Percentiles rank a stretch among this genome's conserved stretches.
These are phyloP conservation scores for Salpingus planirostris DNA, from an alignment of 2,888 invertebrate species.

Conservation along the genomic window DNA sequence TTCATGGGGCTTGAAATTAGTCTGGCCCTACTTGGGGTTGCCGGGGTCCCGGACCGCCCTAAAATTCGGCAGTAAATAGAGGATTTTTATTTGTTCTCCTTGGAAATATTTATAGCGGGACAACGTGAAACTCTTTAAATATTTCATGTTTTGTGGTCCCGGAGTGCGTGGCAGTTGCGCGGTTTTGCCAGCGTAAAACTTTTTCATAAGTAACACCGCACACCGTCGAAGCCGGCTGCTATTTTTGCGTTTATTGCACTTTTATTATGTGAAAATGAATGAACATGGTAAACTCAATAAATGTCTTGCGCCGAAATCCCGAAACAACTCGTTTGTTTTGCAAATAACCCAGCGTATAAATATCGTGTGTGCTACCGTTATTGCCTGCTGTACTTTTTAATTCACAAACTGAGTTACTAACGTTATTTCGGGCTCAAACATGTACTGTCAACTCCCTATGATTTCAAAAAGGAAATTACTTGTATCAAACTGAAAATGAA, in stretches of 20 bases:
- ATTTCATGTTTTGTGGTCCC: conserved; percentile 15
- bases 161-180: conserved; percentile 14
- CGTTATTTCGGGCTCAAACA: too few relatives aligned
- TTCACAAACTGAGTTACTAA: conserved; percentile 1
- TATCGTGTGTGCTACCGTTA: too few relatives aligned
- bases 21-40: too few relatives aligned
- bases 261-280: conserved; percentile 17
- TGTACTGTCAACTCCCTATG: too few relatives aligned
- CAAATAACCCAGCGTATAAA: too few relatives aligned
- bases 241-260: conserved; percentile 13
- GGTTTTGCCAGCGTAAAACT: conserved; percentile 15
- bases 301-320: conserved; percentile 9
- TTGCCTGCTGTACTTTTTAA: neutral
- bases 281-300: conserved; percentile 12
- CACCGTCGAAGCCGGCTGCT: conserved; percentile 11
- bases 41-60: too few relatives aligned
- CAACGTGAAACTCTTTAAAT: conserved; percentile 15
- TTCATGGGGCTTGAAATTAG: too few relatives aligned
- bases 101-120: conserved; percentile 15
- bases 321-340: neutral
- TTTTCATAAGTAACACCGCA: conserved; percentile 15
- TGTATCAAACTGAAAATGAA: too few relatives aligned
- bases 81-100: too few relatives aligned
- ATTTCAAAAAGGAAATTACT: too few relatives aligned
- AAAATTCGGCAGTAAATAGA: too few relatives aligned